Evolutionary conservation across 2,113 vertebrate species (phyloP).

Genomic region (Lucifuga dentata): DNA sequence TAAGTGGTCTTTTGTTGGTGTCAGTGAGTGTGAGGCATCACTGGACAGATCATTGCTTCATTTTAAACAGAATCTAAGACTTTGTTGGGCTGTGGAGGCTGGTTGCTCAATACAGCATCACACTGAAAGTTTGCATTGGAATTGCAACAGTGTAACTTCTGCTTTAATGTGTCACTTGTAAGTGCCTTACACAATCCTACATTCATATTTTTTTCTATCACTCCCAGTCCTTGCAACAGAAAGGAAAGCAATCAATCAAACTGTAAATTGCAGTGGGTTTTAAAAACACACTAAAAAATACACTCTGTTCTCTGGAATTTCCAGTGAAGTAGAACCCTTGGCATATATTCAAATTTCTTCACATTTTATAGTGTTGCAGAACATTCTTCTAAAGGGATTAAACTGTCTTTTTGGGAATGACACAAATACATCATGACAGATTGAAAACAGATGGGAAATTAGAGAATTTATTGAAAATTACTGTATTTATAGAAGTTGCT

Average conservation of each 20-base stretch:
- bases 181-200: slow-evolving; percentile 38
- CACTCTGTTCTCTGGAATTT: too few species aligned
- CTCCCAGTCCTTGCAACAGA: neutral
- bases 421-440: too few species aligned
- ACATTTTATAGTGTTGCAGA: too few species aligned
- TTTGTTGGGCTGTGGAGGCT: neutral
- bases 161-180: slow-evolving; percentile 40
- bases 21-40: neutral
- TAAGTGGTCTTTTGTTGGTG: neutral
- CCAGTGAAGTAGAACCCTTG: neutral
- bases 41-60: slow-evolving; percentile 9
- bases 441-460: too few species aligned
- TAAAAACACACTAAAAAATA: too few species aligned
- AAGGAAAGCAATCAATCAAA: slow-evolving; percentile 23
- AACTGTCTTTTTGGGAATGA: too few species aligned
- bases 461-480: too few species aligned
- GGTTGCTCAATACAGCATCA: slow-evolving; percentile 45
- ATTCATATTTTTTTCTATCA: neutral
- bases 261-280: too few species aligned
- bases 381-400: too few species aligned
- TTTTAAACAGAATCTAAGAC: slow-evolving; percentile 19
- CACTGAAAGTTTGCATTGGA: slow-evolving; percentile 43
- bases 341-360: too few species aligned
- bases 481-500: too few species aligned
- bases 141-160: slow-evolving; percentile 65